phyloP scores from a whole-genome alignment of 2,797 vertebrate species.

The Toxotes lorentzi region DNA sequence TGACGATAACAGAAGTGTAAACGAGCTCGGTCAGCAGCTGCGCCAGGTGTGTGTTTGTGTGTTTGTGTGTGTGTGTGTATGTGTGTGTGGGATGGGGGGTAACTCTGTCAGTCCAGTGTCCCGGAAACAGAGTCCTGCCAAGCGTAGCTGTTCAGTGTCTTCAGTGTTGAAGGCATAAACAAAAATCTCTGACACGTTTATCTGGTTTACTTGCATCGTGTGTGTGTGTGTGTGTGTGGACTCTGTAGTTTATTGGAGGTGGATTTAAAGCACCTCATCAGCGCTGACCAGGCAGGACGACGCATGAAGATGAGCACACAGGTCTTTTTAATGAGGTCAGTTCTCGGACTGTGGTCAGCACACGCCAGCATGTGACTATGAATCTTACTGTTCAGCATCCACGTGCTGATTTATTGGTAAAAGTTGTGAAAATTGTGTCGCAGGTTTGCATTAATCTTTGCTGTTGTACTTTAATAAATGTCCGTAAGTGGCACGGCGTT shows the following conservation, averaged over 20 bases:
- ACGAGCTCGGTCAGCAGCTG: slow-evolving; percentile 56
- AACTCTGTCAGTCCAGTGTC: slow-evolving; percentile 8
- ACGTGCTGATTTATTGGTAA: background rate
- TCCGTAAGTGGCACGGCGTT: no score
- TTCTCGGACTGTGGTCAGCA: background rate
- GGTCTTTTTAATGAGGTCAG: slow-evolving; percentile 25
- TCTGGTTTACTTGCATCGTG: background rate
- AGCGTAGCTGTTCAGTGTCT: background rate
- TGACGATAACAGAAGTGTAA: slow-evolving; percentile 43
- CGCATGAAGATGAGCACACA: background rate
- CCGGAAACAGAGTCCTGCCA: slow-evolving; percentile 22
- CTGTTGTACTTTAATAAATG: no score
- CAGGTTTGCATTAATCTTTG: no score
- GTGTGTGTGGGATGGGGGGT: slow-evolving; percentile 8
- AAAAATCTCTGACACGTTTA: background rate
- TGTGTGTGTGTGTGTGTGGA: background rate
- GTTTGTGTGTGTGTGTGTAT: slow-evolving; percentile 19
- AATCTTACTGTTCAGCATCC: background rate
- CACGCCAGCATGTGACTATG: background rate
- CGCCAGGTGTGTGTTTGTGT: slow-evolving; percentile 22
- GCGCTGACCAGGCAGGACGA: slow-evolving; percentile 10
- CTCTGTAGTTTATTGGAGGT: slow-evolving; percentile 6
- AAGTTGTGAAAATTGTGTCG: no score
- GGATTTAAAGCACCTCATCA: slow-evolving; percentile 34
- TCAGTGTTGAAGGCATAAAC: background rate